These are phyloP conservation scores for Threskiornis aethiopicus DNA, from an alignment of 2,797 vertebrate species.

Conservation along the genomic window DNA sequence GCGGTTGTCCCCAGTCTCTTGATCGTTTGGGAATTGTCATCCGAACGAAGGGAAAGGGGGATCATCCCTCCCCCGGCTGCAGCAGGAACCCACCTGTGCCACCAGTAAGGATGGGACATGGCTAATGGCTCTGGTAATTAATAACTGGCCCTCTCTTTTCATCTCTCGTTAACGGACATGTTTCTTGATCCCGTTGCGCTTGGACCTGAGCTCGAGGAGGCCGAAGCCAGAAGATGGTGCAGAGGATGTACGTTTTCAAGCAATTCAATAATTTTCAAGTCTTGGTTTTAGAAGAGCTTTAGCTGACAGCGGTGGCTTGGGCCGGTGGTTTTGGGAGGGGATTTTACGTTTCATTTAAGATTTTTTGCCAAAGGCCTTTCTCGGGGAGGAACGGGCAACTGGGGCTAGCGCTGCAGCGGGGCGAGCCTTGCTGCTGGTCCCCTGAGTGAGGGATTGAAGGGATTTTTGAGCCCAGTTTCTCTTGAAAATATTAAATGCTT, in stretches of 20 bases:
- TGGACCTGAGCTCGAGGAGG: fast-evolving
- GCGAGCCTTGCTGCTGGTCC: fast-evolving
- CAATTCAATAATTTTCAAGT: background rate
- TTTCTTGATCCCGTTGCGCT: background rate
- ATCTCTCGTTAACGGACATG: background rate
- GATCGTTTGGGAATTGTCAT: background rate
- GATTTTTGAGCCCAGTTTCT: background rate
- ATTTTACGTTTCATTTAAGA: background rate
- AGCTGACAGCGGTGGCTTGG: too few species aligned
- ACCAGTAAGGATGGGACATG: background rate
- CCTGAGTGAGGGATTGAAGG: fast-evolving
- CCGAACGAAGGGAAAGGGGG: background rate
- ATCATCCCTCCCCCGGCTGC: background rate
- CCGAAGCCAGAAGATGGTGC: background rate
- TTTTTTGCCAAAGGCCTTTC: background rate
- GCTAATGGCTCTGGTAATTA: background rate
- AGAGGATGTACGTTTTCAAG: fast-evolving
- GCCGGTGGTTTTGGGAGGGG: background rate
- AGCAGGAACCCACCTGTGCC: background rate
- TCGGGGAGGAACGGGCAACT: fast-evolving
- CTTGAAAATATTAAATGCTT: background rate
- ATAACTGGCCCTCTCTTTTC: background rate
- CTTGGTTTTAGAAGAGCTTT: background rate
- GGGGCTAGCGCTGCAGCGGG: background rate
- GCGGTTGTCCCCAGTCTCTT: fast-evolving